Base-by-base conservation (phyloP, 1,140 invertebrate species). In the Hetaerina americana region DNA sequence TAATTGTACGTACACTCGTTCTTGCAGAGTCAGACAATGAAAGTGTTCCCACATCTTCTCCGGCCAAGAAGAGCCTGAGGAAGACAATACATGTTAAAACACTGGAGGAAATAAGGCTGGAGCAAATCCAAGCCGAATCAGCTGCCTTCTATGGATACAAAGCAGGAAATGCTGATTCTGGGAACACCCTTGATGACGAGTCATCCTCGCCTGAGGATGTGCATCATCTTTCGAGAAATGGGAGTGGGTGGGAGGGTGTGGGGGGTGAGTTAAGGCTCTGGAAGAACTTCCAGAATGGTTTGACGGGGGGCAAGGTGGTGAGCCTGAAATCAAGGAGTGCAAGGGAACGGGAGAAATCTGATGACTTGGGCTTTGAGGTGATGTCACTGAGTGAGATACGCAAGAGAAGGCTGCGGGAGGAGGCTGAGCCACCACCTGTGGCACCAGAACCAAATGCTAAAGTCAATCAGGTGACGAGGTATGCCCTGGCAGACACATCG, bases 11-110 rank as follows among this genome's bases (percentile, higher is more conserved):
- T 57, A 57, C 40, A 57, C 40, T 68, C 67, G 82, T 88, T 87
- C 83, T 88, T 88, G 82, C 87, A 89, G 88, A 89, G 78, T 89
- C 88, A 74, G 87, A 89, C 82, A 87, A 84, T 79, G 87, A 89
- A 82, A 87, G 86, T 75, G 82, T 82, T 73, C 83, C 86, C 15
- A 82, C 84, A n/a, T 79, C 79, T 22, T 86, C 87, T 26, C 86
- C 87, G 27, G 82, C 80, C 26, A 88, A 87, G 79, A 77, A 75
- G 70, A 75, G 74, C 69, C 70, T 71, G n/a, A 57, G 72, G 74
- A 78, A 78, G 31, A 76, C 79, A 31, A 77, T 84, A 3, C 81
- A 82, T 75, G 83, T 85, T 73, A 89, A 88, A 79, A 87, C 87
- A 0, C 83, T 88, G 75, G 89, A 90, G 75, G 83, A 90, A 74